phyloP scores from a whole-genome alignment of 2,797 vertebrate species.

The Gobio occitaniae region DNA sequence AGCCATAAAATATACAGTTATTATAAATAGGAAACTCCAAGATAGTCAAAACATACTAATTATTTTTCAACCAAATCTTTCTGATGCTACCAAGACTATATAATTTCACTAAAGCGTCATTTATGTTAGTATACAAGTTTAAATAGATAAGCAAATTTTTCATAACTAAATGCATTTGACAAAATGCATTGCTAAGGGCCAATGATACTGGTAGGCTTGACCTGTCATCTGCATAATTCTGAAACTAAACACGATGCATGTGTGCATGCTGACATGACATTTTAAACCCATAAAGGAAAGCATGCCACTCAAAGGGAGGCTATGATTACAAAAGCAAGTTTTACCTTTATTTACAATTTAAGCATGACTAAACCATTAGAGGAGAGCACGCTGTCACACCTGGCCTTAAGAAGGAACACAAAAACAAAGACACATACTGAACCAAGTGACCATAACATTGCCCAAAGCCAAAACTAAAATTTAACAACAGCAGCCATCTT shows the following conservation, averaged over 20 bases:
- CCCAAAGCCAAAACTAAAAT: constrained; percentile 60
- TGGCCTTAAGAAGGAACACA: constrained; percentile 25
- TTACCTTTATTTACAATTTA: constrained; percentile 28
- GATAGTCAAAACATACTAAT: neutral
- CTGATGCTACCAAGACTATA: neutral
- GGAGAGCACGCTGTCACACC: constrained; percentile 18
- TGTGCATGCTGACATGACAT: neutral
- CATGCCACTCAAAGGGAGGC: neutral
- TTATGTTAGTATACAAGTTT: neutral
- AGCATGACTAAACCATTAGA: constrained; percentile 39
- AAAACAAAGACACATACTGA: constrained; percentile 35
- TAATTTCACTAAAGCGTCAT: neutral
- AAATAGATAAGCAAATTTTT: neutral
- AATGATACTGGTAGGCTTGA: neutral
- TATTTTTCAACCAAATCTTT: neutral
- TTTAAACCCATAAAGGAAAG: neutral
- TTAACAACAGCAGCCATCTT: constrained; percentile 30
- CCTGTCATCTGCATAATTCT: neutral
- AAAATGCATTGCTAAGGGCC: neutral
- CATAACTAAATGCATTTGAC: neutral
- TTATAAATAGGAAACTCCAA: neutral
- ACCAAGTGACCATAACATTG: constrained; percentile 37
- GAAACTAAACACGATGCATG: neutral
- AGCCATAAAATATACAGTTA: neutral
- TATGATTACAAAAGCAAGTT: constrained; percentile 34